Evolutionary conservation across 2,797 vertebrate species (phyloP).

Genomic region (Ataeniobius toweri): DNA sequence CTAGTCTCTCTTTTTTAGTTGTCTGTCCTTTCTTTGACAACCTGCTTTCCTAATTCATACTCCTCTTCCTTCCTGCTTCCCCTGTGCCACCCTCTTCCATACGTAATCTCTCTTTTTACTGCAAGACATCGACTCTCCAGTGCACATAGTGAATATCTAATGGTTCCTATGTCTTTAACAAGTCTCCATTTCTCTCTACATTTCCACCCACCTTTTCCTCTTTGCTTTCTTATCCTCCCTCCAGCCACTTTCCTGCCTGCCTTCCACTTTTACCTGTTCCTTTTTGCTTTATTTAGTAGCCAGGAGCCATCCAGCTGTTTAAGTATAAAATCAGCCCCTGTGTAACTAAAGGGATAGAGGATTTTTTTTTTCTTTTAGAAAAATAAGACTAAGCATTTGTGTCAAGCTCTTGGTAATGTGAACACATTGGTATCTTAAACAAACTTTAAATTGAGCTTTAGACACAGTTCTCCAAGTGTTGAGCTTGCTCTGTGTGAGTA

Average conservation of each 20-base stretch:
- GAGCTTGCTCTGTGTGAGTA: background rate
- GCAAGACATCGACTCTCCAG: constrained; percentile 48
- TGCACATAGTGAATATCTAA: constrained; percentile 66
- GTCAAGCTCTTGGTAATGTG: constrained; percentile 5
- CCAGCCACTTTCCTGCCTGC: constrained; percentile 21
- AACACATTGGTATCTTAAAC: constrained; percentile 1
- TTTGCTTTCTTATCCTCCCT: background rate
- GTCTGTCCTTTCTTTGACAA: constrained; percentile 14
- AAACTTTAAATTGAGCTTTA: background rate
- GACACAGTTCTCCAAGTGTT: background rate
- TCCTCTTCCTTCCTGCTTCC: constrained; percentile 6
- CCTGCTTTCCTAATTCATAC: constrained; percentile 17
- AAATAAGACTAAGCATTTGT: background rate
- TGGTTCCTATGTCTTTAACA: constrained; percentile 65
- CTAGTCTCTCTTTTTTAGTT: constrained; percentile 10
- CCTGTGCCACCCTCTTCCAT: background rate
- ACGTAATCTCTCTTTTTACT: constrained; percentile 52
- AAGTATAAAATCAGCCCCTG: constrained; percentile 44
- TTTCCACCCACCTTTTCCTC: constrained; percentile 16
- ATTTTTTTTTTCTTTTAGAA: background rate
- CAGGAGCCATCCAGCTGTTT: constrained; percentile 52
- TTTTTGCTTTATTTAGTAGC: constrained; percentile 60
- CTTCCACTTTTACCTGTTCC: constrained; percentile 31
- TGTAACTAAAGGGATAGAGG: constrained; percentile 15
- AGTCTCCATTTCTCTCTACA: constrained; percentile 7